Conservation (phyloP, 2,797 vertebrate species). For the Scleropages formosus region DNA sequence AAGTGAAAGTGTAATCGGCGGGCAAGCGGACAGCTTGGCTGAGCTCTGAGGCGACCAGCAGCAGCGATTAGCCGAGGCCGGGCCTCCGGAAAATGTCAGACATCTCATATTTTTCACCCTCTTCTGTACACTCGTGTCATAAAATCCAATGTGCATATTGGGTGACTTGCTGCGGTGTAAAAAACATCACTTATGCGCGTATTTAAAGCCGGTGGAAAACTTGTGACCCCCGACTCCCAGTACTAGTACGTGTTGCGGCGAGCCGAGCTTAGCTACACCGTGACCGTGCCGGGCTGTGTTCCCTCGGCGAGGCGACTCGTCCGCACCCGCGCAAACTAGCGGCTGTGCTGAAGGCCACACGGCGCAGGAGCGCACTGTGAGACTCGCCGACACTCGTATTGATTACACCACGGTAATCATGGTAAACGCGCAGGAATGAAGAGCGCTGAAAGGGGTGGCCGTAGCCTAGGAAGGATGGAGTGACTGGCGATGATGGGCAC, state of each 20-base stretch:
- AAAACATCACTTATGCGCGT: background rate
- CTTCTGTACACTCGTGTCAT: background rate
- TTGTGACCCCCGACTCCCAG: background rate
- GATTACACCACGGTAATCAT: background rate
- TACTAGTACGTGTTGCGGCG: no score
- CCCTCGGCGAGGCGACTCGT: background rate
- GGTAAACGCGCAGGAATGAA: background rate
- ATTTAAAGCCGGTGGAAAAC: background rate
- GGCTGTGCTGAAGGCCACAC: no score
- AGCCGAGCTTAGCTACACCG: background rate
- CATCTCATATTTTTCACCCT: conserved; percentile 13
- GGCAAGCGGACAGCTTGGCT: conserved; percentile 18
- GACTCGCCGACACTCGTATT: background rate
- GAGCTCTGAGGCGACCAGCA: background rate
- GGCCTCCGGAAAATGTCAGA: conserved; percentile 18
- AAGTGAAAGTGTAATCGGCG: conserved; percentile 20
- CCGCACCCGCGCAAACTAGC: no score
- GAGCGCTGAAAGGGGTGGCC: background rate
- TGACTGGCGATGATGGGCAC: conserved; percentile 22
- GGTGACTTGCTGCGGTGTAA: background rate
- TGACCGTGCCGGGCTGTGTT: background rate
- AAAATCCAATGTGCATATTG: background rate
- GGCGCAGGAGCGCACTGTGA: background rate
- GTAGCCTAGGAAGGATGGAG: background rate
- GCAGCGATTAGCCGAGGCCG: no score